Base-by-base conservation (phyloP, 2,797 vertebrate genomes). In the Sebastes miniatus region DNA sequence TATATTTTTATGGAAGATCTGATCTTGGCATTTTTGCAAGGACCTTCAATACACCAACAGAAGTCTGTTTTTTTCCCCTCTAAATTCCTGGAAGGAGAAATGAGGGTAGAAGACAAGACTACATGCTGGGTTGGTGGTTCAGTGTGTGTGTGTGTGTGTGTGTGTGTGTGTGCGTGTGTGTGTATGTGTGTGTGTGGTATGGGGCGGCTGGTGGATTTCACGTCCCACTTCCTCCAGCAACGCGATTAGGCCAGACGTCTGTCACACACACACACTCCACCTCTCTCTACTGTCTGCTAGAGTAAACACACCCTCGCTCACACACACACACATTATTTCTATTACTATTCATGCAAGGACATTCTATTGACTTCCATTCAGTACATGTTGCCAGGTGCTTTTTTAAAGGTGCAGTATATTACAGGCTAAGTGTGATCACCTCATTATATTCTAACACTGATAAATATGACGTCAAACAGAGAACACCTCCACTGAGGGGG, bases 171-270 rank as follows among this genome's bases (percentile, higher is more conserved):
- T 25, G 56, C 52, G 43, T 31, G 76, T 82, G 67, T 56, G 47
- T 76, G 39, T 61, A 61, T 77, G 73, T 80, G 76, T 72, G 81
- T 83, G 68, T 12, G 75, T 75, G 76, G 73, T 56, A 12, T 76
- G 57, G 74, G 73, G 86, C 67, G 91, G 85, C 91, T 92, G 93
- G 90, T 94, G 80, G 92, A 95, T 95, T 94, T 95, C 92, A 95
- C 93, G 89, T 94, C 87, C 93, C 91, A 94, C 94, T 95, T 95
- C 93, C 91, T 94, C 84, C 88, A 81, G 90, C 92, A 88, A 93
- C 83, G 83, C 88, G 93, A 95, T 95, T 95, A 95, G 93, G 89
- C 93, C 93, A 93, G 91, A 95, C 87, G 93, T 95, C 94, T 90
- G 91, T 93, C 87, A 59, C 72, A 71, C 68, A 69, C 71, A 73